A percentile compares a stretch with the other conserved stretches of the same genome.
phyloP scores from a whole-genome alignment of 2,888 invertebrate genomes.

The Barypeithes pellucidus region DNA sequence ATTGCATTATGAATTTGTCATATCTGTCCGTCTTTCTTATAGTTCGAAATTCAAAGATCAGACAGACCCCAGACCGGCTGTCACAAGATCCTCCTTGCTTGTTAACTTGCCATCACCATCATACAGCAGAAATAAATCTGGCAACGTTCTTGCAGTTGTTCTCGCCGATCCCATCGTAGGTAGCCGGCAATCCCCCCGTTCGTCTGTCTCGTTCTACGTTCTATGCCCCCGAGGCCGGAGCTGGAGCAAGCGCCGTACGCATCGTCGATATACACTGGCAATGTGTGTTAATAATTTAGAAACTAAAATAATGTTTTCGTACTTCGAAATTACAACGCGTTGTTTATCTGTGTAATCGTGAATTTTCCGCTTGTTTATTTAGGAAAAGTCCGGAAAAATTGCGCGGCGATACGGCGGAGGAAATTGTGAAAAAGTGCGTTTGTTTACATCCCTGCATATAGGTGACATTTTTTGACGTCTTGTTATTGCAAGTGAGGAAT shows the following conservation, averaged over 20 bases:
- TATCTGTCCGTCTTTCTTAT: no score
- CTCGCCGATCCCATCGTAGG: conserved; percentile 11
- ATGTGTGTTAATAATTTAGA: conserved; percentile 56
- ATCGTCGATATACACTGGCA: conserved; percentile 54
- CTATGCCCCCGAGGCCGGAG: conserved; percentile 48
- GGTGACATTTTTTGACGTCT: conserved; percentile 41
- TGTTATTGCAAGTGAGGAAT: conserved; percentile 11
- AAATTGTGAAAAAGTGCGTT: conserved; percentile 40
- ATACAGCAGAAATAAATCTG: background rate
- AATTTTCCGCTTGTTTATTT: conserved; percentile 33
- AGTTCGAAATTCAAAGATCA: no score
- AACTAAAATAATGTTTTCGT: conserved; percentile 54
- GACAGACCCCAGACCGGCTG: no score
- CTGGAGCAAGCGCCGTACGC: conserved; percentile 52
- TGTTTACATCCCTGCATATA: conserved; percentile 49
- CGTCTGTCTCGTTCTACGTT: conserved; percentile 48
- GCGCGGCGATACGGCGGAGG: background rate
- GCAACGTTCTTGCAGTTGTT: conserved; percentile 39
- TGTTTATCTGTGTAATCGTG: conserved; percentile 35
- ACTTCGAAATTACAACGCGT: conserved; percentile 31
- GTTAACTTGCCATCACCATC: no score
- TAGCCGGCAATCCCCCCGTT: conserved; percentile 35
- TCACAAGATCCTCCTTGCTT: no score
- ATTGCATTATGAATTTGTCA: no score
- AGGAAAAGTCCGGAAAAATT: conserved; percentile 28